Percentiles rank a stretch among this genome's conserved stretches.
Evolutionary conservation across 2,113 vertebrate genomes (phyloP).

Genomic region (Anser cygnoides): DNA sequence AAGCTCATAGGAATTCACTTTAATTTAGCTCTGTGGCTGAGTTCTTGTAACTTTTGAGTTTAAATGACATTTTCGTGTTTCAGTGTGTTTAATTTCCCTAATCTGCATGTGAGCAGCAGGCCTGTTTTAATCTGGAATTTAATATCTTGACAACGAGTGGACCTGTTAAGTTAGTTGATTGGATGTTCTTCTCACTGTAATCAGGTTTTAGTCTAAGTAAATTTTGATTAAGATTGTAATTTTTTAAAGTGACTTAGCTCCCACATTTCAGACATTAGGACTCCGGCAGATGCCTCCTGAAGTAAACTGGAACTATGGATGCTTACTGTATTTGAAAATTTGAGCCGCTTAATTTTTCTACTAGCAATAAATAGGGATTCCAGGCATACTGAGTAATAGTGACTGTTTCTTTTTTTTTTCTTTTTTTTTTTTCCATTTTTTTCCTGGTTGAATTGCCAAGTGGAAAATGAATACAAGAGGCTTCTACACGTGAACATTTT

Average conservation of each 20-base stretch:
- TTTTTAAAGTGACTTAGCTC: not conserved
- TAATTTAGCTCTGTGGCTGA: not conserved
- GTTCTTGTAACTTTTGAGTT: not conserved
- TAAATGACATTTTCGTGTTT: not conserved
- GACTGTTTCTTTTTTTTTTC: not conserved
- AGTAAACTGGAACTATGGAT: not conserved
- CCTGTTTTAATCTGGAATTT: not conserved
- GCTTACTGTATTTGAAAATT: not conserved
- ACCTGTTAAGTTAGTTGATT: not conserved
- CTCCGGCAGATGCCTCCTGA: not conserved
- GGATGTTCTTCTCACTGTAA: not conserved
- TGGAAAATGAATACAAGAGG: not conserved
- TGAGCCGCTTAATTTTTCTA: not conserved
- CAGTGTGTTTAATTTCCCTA: not conserved
- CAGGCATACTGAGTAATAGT: not conserved
- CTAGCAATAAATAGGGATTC: not conserved
- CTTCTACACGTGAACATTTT: not conserved
- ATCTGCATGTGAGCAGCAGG: not conserved
- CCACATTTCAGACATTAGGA: not conserved
- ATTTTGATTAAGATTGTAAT: not conserved
- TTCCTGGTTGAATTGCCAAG: not conserved
- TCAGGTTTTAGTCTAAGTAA: not conserved
- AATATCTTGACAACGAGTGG: not conserved
- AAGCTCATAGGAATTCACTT: not conserved
- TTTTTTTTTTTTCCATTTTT: not conserved